Conservation (phyloP, 1,140 invertebrate genomes). For the Hermatobates lingyangjiaoensis region DNA sequence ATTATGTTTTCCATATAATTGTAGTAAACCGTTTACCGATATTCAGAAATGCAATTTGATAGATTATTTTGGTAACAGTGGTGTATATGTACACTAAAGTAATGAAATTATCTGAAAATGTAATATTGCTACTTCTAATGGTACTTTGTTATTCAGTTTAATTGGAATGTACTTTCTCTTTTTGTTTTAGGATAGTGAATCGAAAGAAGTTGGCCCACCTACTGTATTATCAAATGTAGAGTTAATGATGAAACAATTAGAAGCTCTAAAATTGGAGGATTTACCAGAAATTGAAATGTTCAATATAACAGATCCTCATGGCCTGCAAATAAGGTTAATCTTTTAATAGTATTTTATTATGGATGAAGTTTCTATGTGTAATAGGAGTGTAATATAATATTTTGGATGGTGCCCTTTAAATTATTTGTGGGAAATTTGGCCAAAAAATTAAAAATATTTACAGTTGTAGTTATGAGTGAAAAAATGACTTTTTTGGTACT, state of each 20-base stretch:
- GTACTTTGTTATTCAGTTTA: no score
- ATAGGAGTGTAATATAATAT: no score
- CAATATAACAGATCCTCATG: constrained; percentile 37
- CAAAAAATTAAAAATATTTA: no score
- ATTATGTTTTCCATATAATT: no score
- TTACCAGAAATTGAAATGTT: constrained; percentile 31
- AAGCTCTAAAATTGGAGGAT: constrained; percentile 35
- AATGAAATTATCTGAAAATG: not conserved
- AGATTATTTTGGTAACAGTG: not conserved
- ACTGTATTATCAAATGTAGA: constrained; percentile 29
- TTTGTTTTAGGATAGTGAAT: constrained; percentile 18
- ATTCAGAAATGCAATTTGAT: not conserved
- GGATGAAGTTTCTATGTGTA: no score
- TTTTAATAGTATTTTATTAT: no score
- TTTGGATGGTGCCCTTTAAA: no score
- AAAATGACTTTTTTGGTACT: no score
- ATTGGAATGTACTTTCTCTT: constrained; percentile 7
- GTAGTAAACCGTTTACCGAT: not conserved
- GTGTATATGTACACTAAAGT: not conserved
- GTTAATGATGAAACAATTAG: constrained; percentile 32
- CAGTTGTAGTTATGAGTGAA: no score
- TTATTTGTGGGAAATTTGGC: no score
- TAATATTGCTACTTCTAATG: no score
- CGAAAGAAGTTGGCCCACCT: constrained; percentile 23
- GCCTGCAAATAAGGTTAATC: constrained; percentile 33